Percentiles rank a stretch among this genome's conserved stretches.
Conservation (phyloP, 2,888 invertebrate genomes). For the Beris morrisii region DNA sequence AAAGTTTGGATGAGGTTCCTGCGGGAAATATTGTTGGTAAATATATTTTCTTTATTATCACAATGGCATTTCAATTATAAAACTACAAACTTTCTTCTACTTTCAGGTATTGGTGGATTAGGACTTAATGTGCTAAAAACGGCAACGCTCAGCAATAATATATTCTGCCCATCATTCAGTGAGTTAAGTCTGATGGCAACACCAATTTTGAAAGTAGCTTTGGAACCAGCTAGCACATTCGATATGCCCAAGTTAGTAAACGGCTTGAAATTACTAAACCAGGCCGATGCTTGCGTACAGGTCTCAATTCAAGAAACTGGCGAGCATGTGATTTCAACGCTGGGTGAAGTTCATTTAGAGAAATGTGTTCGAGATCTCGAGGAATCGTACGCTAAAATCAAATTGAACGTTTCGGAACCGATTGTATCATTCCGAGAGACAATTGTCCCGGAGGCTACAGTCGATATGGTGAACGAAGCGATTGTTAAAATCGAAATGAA, state of each 20-base stretch:
- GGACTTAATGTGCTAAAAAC: constrained; percentile 85
- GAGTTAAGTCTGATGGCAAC: constrained; percentile 75
- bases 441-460: constrained; percentile 74
- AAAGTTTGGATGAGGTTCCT: constrained; percentile 74
- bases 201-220: constrained; percentile 91
- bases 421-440: constrained; percentile 97
- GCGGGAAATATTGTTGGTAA: constrained; percentile 88
- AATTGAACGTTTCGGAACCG: constrained; percentile 89
- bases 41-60: constrained; percentile 33
- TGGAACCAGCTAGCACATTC: constrained; percentile 81
- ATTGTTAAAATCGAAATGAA: constrained; percentile 66
- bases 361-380: constrained; percentile 92
- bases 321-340: constrained; percentile 91
- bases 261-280: constrained; percentile 84
- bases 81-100: constrained; percentile 26
- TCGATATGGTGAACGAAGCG: constrained; percentile 84
- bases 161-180: constrained; percentile 84
- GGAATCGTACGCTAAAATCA: constrained; percentile 78
- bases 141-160: constrained; percentile 80
- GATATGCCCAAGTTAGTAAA: constrained; percentile 75
- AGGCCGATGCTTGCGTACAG: constrained; percentile 88
- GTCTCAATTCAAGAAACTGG: constrained; percentile 90
- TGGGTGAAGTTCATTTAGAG: constrained; percentile 96
- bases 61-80: constrained; percentile 7
- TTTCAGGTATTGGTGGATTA: constrained; percentile 77